phyloP scores from a whole-genome alignment of 2,888 invertebrate species.

The Lycophotia porphyrea region DNA sequence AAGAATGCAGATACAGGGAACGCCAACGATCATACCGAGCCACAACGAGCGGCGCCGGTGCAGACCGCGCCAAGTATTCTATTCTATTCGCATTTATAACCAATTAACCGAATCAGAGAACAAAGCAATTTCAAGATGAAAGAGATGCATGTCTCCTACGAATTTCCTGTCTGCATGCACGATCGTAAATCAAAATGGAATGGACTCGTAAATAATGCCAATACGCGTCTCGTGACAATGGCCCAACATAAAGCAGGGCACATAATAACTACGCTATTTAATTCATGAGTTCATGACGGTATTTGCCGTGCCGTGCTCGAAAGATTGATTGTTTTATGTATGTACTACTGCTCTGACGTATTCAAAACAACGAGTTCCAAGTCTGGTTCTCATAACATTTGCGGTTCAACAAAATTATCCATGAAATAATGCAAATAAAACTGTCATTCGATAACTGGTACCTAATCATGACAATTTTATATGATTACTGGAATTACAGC shows the following conservation, averaged over 20 bases:
- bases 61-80: slow-evolving; percentile 46
- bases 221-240: slow-evolving; percentile 56
- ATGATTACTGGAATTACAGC: slow-evolving; percentile 44
- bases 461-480: slow-evolving; percentile 42
- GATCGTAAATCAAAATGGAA: slow-evolving; percentile 40
- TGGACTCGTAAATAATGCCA: slow-evolving; percentile 45
- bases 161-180: slow-evolving; percentile 29
- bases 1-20: slow-evolving; percentile 39
- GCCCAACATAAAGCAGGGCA: slow-evolving; percentile 33
- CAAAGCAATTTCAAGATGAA: slow-evolving; percentile 29
- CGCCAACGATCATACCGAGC: slow-evolving; percentile 34
- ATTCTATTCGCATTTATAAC: slow-evolving; percentile 28
- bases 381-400: slow-evolving; percentile 40
- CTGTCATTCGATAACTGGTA: slow-evolving; percentile 26
- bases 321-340: slow-evolving; percentile 49
- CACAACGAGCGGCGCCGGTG: slow-evolving; percentile 23
- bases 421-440: slow-evolving; percentile 52
- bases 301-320: slow-evolving; percentile 37
- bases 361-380: slow-evolving; percentile 8
- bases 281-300: slow-evolving; percentile 62
- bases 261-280: slow-evolving; percentile 50
- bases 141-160: slow-evolving; percentile 19
- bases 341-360: slow-evolving; percentile 18
- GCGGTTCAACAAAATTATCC: slow-evolving; percentile 28
- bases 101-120: slow-evolving; percentile 44